Base-by-base conservation (phyloP, 2,797 vertebrate species). In the Harpagifer antarcticus region DNA sequence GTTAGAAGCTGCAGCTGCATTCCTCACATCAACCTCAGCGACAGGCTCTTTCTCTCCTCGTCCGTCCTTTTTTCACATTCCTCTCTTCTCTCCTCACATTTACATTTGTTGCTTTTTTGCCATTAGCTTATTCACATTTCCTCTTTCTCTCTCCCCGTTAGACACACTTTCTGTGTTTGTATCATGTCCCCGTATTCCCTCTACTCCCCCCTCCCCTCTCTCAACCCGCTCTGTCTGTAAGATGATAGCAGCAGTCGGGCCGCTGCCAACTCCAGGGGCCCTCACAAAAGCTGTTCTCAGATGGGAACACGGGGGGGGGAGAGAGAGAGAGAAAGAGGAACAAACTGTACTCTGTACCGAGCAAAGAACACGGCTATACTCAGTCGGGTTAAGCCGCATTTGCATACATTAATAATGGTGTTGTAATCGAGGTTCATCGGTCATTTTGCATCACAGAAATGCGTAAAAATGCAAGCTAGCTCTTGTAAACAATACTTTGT, bases 181-280 rank as follows among this genome's bases (percentile, higher is more conserved):
- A 53, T 73, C 68, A 78, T 83, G 79, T 86, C 72, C 72, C 68
- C 50, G 23, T 68, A 71, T 54, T 19, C 64, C 56, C 66, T 6
- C 42, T 6, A 7, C 8, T 31, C n/a, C 15, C 37, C 20, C 20
- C 40, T 27, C 9, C 19, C n/a, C 5, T 10, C 19, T 11, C 4
- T 17, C 59, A 54, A 3, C 59, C 9, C 33, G 16, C 61, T 60
- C 58, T 43, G 66, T 76, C 74, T 91, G 90, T 93, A 93, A 93
- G 83, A 84, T 78, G 91, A 93, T 90, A 90, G 87, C 87, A 82
- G 69, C 71, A 67, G 70, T 83, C 20, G 59, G 76, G 64, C 62
- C 50, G 73, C 77, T 85, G 91, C 89, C 90, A 91, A 78, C 71
- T 87, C 81, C 81, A 78, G 87, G 85, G 87, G 79, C 90, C 84